These are phyloP conservation scores for Trichechus manatus DNA, from an alignment of 2,113 vertebrate genomes.

Conservation along the genomic window DNA sequence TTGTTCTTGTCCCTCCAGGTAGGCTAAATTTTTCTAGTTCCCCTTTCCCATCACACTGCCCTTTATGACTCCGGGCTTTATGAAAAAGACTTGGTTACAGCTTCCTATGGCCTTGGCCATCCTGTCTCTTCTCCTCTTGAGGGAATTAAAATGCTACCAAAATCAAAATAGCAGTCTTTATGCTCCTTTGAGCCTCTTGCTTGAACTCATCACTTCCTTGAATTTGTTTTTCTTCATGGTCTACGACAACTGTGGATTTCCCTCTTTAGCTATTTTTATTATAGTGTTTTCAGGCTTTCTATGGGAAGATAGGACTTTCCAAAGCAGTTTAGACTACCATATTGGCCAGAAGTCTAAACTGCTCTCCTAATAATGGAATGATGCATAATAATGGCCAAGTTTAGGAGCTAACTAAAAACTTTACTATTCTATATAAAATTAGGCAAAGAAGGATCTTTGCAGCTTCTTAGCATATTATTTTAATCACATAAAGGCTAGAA, in stretches of 20 bases:
- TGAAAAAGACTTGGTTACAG: neutral
- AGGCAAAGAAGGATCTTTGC: neutral
- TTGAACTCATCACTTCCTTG: neutral
- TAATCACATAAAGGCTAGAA: neutral
- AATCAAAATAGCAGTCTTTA: neutral
- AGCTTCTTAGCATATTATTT: slow-evolving; percentile 58
- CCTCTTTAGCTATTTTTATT: neutral
- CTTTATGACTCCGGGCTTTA: neutral
- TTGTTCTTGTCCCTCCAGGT: neutral
- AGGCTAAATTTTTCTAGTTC: neutral
- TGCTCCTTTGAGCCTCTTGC: neutral
- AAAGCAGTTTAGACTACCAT: neutral
- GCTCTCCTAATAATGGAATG: neutral
- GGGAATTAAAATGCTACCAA: neutral
- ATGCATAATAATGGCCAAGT: neutral
- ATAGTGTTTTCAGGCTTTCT: neutral
- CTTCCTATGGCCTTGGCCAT: neutral
- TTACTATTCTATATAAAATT: neutral
- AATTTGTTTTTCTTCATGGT: neutral
- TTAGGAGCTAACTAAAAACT: neutral
- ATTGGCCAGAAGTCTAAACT: neutral
- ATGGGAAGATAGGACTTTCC: neutral
- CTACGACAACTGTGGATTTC: neutral
- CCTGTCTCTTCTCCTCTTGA: neutral
- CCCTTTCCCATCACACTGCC: neutral